Evolutionary conservation across 1,140 invertebrate species (phyloP).

Genomic region (Neodiprion pinetum): DNA sequence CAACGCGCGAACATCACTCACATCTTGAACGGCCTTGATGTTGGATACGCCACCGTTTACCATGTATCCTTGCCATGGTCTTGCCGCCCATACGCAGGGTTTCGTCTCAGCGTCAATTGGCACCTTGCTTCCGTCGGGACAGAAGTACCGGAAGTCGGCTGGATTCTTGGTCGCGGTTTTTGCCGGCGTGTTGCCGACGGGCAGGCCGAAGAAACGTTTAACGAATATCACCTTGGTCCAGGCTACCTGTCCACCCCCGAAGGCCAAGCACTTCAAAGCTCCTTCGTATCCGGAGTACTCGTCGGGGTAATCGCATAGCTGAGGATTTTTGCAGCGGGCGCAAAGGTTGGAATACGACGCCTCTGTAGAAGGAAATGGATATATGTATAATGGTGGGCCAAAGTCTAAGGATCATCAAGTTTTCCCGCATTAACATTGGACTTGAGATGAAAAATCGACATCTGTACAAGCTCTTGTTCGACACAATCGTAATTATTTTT

Average conservation of each 20-base stretch:
- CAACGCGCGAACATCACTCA: conserved; percentile 41
- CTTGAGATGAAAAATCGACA: too few relatives aligned
- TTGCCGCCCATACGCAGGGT: conserved; percentile 80
- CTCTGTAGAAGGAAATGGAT: conserved; percentile 59
- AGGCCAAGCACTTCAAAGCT: conserved; percentile 79
- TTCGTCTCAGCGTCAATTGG: conserved; percentile 66
- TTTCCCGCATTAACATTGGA: too few relatives aligned
- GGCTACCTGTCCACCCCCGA: conserved; percentile 81
- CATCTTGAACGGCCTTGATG: conserved; percentile 58
- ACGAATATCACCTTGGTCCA: conserved; percentile 85
- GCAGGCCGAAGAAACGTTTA: conserved; percentile 75
- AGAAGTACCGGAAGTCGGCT: conserved; percentile 75
- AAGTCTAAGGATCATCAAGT: conserved; percentile 1
- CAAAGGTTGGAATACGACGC: conserved; percentile 76
- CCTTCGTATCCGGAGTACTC: conserved; percentile 84
- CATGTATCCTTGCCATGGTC: conserved; percentile 80
- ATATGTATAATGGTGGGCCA: conserved; percentile 16
- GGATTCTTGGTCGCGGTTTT: conserved; percentile 63
- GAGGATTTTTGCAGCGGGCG: conserved; percentile 74
- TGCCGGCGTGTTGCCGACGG: conserved; percentile 63
- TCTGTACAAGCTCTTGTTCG: too few relatives aligned
- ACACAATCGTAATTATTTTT: too few relatives aligned
- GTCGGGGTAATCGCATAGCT: conserved; percentile 81
- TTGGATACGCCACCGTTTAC: conserved; percentile 65
- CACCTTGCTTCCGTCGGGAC: conserved; percentile 78